Evolutionary conservation across 2,888 invertebrate species (phyloP), one percentile per base, ranked within the genome.

Genomic region (Rotaria macrura): DNA sequence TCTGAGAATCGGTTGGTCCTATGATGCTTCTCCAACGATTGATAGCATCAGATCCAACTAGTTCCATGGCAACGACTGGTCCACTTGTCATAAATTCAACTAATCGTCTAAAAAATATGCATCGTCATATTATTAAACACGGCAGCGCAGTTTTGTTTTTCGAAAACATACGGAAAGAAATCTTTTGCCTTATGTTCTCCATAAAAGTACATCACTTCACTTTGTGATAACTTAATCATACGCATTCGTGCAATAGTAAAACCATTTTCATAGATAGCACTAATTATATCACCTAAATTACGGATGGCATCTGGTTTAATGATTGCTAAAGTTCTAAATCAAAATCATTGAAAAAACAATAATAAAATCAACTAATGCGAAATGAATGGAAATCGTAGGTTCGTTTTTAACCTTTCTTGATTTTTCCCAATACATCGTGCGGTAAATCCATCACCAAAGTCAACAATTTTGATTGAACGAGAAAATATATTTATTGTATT

Each of bases 141-240:
- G 6, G n/a, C 2, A 55, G n/a, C n/a, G 2, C 14, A 49, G 2
- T 1, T 17, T 49, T 17, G 17, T 14, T 12, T 49, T 49, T 49
- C 0, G 49, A 49, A 14, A 38, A 74, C 43, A 25, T 74, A 74
- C 74, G 5, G 95, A 94, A 89, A 95, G 96, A 88, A 93, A 93
- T 47, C 93, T 92, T 85, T 93, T 93, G 0, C 94, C 94, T 89
- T 94, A 89, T 94, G 93, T 85, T 94, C 93, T 6, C 93, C 92
- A 90, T 95, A 96, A 88, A 96, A 93, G 89, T 95, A 95, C 0
- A 95, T 94, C 0, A 94, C 94, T 91, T 95, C 94, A 90, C 96
- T 96, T 0, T 94, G 94, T 0, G 94, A 94, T 86, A 96, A 92
- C 85, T 93, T 93, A 0, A 95, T 91, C 87, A 92, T 92, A 87